phyloP scores from a whole-genome alignment of 1,140 invertebrate species.

The Sarcophaga peregrina region DNA sequence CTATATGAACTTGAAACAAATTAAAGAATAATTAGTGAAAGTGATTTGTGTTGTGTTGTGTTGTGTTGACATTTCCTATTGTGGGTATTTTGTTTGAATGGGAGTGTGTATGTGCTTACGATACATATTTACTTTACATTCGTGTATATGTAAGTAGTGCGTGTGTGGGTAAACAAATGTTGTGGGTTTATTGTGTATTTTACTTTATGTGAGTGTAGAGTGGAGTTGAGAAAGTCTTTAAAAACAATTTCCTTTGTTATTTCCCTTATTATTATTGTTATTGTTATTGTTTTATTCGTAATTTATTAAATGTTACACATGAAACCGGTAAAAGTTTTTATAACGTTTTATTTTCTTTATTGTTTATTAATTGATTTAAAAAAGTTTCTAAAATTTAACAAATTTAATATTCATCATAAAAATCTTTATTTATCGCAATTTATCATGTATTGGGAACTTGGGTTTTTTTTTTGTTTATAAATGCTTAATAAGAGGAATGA shows the following conservation, averaged over 20 bases:
- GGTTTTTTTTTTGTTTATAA: too few relatives aligned
- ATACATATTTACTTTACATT: too few relatives aligned
- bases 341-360: too few relatives aligned
- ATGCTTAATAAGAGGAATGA: too few relatives aligned
- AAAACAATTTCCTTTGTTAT: slow-evolving; percentile 9
- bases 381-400: too few relatives aligned
- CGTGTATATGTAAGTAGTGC: too few relatives aligned
- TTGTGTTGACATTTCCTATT: slow-evolving; percentile 3
- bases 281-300: neutral
- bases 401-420: too few relatives aligned
- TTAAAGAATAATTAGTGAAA: slow-evolving; percentile 16
- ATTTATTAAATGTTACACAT: neutral
- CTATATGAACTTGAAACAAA: slow-evolving; percentile 17
- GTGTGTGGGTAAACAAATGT: neutral
- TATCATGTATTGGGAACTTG: too few relatives aligned
- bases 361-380: too few relatives aligned
- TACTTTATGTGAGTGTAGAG: neutral
- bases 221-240: neutral
- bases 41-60: neutral
- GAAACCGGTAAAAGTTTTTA: neutral
- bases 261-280: neutral
- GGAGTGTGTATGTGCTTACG: neutral
- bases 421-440: too few relatives aligned
- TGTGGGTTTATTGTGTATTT: neutral
- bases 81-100: too few relatives aligned